phyloP scores from a whole-genome alignment of 1,140 invertebrate genomes.

The Drosophila sp. region DNA sequence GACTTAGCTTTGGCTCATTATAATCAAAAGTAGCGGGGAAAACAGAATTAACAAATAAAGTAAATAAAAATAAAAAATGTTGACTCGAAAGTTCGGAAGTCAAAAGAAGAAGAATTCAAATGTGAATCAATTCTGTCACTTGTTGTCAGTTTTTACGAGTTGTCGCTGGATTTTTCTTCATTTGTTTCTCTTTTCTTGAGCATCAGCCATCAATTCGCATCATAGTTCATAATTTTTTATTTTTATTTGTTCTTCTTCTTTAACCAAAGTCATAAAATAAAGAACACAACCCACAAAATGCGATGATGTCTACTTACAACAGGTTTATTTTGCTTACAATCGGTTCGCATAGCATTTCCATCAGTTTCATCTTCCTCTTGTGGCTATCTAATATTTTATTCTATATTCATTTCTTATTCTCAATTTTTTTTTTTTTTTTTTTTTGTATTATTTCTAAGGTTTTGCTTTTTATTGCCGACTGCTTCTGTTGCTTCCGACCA shows the following conservation, averaged over 20 bases:
- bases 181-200: not conserved
- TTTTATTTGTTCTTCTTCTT: no score
- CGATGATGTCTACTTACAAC: conserved; percentile 34
- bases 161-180: conserved; percentile 27
- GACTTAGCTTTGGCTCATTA: conserved; percentile 40
- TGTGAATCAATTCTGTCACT: conserved; percentile 34
- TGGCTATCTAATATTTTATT: conserved; percentile 10
- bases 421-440: not conserved
- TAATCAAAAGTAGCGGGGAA: not conserved
- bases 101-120: conserved; percentile 17
- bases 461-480: conserved; percentile 44
- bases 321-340: conserved; percentile 35
- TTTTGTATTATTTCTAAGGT: conserved; percentile 31
- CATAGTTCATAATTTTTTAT: conserved; percentile 31
- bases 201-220: conserved; percentile 38
- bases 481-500: conserved; percentile 56
- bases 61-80: conserved; percentile 4
- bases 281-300: conserved; percentile 27
- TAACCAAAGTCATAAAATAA: conserved; percentile 22
- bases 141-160: conserved; percentile 46
- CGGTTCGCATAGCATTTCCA: conserved; percentile 29
- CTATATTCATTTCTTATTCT: not conserved
- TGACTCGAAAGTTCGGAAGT: conserved; percentile 50
- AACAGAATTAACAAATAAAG: conserved; percentile 8
- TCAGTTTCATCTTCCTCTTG: conserved; percentile 12